These are phyloP conservation scores for Australoheros scitulus DNA, from an alignment of 2,113 vertebrate species.

Conservation along the genomic window DNA sequence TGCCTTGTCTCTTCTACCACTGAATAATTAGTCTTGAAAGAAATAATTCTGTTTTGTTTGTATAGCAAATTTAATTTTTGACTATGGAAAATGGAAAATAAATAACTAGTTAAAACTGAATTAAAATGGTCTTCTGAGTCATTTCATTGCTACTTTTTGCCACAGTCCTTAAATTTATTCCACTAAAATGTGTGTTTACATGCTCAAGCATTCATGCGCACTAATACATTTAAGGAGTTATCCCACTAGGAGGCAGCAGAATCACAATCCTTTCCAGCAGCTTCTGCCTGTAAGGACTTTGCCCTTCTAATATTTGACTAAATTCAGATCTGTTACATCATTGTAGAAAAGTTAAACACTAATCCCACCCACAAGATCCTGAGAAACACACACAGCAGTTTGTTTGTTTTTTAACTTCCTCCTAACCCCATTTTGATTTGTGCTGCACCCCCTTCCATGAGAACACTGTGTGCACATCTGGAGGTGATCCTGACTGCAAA, in stretches of 20 bases:
- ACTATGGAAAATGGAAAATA: constrained; percentile 68
- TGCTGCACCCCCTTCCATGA: constrained; percentile 38
- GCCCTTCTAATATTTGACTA: not conserved
- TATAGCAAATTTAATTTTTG: constrained; percentile 72
- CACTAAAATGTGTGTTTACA: not conserved
- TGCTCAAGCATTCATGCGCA: not conserved
- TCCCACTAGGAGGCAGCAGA: constrained; percentile 57
- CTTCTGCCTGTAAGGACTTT: not conserved
- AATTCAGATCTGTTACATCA: not conserved
- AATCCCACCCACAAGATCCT: not conserved
- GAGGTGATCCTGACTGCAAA: constrained; percentile 64
- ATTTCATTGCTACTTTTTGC: not conserved
- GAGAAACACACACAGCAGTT: not conserved
- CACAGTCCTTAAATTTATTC: not conserved
- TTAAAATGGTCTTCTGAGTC: not conserved
- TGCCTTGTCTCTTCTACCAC: constrained; percentile 56
- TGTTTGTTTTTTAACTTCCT: not conserved
- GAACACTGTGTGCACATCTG: constrained; percentile 68
- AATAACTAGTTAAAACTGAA: constrained; percentile 47
- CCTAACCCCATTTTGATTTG: not conserved
- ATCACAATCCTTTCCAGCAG: not conserved
- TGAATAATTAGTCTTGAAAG: constrained; percentile 41
- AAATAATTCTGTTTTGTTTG: constrained; percentile 71
- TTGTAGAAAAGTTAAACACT: not conserved
- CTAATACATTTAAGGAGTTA: not conserved